A percentile compares a stretch with the other conserved stretches of the same genome.
These are phyloP conservation scores for Orientallactaga bullata DNA, from an alignment of 2,113 vertebrate species.

Conservation along the genomic window DNA sequence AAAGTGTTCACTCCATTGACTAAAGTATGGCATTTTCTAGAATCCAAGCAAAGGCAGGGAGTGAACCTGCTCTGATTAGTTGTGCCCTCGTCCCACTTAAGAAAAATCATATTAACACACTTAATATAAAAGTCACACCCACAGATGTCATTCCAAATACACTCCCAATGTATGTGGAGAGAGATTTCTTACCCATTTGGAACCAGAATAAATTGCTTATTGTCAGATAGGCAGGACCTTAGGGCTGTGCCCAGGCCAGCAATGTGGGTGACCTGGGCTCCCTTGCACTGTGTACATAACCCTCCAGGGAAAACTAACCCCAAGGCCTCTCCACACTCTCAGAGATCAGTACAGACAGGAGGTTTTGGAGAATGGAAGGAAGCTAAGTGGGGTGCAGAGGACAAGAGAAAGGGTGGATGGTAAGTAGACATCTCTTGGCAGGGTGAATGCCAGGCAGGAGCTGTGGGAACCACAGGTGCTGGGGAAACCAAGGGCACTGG, in stretches of 20 bases:
- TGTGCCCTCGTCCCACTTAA: not conserved
- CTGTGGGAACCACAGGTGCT: not conserved
- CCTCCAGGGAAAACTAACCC: not conserved
- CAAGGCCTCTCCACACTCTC: not conserved
- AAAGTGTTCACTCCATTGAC: not conserved
- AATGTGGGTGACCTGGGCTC: not conserved
- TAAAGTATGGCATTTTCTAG: not conserved
- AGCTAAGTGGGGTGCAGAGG: not conserved
- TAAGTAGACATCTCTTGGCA: not conserved
- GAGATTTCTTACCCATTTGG: not conserved
- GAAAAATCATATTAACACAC: not conserved
- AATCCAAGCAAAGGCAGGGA: not conserved
- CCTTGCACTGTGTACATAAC: not conserved
- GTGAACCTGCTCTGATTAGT: too few species aligned
- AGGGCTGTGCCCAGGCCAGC: not conserved
- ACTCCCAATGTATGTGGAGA: not conserved
- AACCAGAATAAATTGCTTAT: not conserved
- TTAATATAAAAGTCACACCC: not conserved
- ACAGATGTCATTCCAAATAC: not conserved
- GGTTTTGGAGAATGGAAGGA: not conserved
- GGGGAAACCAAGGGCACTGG: not conserved
- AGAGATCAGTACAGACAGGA: not conserved
- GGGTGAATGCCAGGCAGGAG: not conserved
- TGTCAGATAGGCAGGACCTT: not conserved
- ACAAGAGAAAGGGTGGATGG: not conserved